A percentile compares a stretch with the other conserved stretches of the same genome.
phyloP scores from a whole-genome alignment of 2,113 vertebrate species.

The Acrocephalus kingi region DNA sequence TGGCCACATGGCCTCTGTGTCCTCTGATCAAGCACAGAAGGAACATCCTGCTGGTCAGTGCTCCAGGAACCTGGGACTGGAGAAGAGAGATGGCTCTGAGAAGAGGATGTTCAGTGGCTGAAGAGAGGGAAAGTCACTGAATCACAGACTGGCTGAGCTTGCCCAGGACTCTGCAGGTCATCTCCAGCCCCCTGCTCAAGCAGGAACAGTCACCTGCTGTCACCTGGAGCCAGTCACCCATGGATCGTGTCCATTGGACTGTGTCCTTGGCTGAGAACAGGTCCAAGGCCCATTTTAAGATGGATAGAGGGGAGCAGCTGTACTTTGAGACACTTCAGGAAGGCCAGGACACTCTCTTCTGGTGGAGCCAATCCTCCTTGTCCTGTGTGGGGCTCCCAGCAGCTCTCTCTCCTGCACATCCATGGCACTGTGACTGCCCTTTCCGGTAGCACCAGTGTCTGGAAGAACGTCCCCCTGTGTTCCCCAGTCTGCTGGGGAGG shows the following conservation, averaged over 20 bases:
- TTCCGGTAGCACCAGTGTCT: neutral
- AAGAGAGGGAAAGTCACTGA: neutral
- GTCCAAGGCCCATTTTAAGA: neutral
- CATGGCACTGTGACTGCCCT: accelerated
- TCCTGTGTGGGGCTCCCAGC: neutral
- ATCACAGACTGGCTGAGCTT: neutral
- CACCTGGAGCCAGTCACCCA: neutral
- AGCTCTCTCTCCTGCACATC: neutral
- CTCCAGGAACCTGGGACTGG: neutral
- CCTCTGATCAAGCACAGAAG: neutral
- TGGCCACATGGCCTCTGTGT: neutral
- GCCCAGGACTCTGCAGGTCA: neutral
- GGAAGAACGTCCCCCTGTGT: accelerated
- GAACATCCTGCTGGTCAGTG: neutral
- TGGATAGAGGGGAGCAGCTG: neutral
- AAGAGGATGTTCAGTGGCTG: neutral
- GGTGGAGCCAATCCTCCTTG: neutral
- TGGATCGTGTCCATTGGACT: neutral
- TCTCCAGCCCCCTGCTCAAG: neutral
- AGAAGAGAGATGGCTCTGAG: neutral
- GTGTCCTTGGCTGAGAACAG: neutral
- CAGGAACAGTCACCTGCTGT: neutral
- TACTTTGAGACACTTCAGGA: neutral
- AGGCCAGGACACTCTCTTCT: neutral
- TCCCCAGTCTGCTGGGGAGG: neutral